Base-by-base conservation (phyloP, 2,113 vertebrate genomes). In the Ptychochromis oligacanthus region DNA sequence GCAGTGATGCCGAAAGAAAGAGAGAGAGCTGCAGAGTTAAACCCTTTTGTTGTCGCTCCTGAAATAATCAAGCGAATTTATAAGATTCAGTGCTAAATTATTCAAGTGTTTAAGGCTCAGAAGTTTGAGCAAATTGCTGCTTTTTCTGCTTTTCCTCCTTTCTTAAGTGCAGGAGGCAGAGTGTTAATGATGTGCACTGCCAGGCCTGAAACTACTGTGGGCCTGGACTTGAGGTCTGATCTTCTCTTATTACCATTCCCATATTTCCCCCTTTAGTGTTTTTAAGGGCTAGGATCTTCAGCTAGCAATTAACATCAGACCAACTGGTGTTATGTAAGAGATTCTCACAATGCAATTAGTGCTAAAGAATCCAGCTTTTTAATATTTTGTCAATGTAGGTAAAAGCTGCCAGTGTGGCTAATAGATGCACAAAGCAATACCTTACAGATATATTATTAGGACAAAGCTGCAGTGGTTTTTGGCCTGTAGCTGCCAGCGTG, bases 91-190 rank as follows among this genome's bases (percentile, higher is more conserved):
- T 36, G 28, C 65, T 95, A 87, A 95, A 95, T 94, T 93, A 94
- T 95, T 95, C 86, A 95, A 80, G 81, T 67, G 86, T 91, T 88
- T 84, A 82, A 93, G 82, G 70, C 92, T 94, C 84, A 89, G 92
- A 95, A 92, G 90, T 94, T 88, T 67, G 82, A 89, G 83, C 76
- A 94, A 94, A 91, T 93, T 93, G 89, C 90, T 70, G 54, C 54
- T 84, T 82, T 83, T 79, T 75, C 31, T 55, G 61, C 75, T 40
- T 83, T 81, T 84, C 60, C 43, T 82, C 40, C 52, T 67, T 77
- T 77, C 84, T 87, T 84, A 67, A 82, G 76, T 78, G 78, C 78
- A 82, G 57, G 65, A 81, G 77, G 85, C 91, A 59, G 82, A 81
- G 58, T 67, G 82, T 80, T 91, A 94, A 94, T 72, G 87, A 93